Evolutionary conservation across 2,797 vertebrate species (phyloP).

Genomic region (Taenioides sp.): DNA sequence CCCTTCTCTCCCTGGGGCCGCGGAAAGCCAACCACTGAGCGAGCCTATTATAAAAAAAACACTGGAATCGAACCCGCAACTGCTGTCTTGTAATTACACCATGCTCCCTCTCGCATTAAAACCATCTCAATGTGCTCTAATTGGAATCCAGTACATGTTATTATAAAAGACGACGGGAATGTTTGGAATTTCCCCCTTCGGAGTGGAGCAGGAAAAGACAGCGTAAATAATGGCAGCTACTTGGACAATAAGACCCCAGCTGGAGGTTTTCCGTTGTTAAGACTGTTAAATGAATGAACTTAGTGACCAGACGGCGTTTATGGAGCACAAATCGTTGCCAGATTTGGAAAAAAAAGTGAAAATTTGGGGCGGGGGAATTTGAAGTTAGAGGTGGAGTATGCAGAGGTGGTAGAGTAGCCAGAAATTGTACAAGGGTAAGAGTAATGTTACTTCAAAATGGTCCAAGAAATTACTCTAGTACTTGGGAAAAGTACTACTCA

Average conservation of each 20-base stretch:
- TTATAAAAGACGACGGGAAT: slow-evolving; percentile 50
- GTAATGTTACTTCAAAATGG: too few species aligned
- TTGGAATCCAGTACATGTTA: slow-evolving; percentile 44
- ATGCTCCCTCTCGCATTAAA: slow-evolving; percentile 40
- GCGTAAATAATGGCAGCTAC: slow-evolving; percentile 5
- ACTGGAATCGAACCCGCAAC: slow-evolving; percentile 33
- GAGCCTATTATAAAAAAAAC: slow-evolving; percentile 25
- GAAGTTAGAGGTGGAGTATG: too few species aligned
- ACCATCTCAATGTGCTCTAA: slow-evolving; percentile 47
- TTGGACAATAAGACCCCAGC: not conserved
- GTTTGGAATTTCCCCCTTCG: slow-evolving; percentile 49
- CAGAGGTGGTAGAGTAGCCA: too few species aligned
- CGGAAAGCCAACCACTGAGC: slow-evolving; percentile 26
- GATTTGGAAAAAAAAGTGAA: slow-evolving; percentile 3
- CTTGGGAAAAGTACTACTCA: too few species aligned
- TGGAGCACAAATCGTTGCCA: not conserved
- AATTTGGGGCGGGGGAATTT: too few species aligned
- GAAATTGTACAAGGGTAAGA: too few species aligned
- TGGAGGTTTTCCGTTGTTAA: slow-evolving; percentile 3
- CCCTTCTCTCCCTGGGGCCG: slow-evolving; percentile 19
- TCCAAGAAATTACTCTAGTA: too few species aligned
- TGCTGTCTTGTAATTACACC: slow-evolving; percentile 63
- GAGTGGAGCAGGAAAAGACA: not conserved
- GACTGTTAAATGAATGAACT: slow-evolving; percentile 7
- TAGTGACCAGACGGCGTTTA: not conserved